Evolutionary conservation across 2,113 vertebrate species (phyloP).

Genomic region (Dicentrarchus labrax): DNA sequence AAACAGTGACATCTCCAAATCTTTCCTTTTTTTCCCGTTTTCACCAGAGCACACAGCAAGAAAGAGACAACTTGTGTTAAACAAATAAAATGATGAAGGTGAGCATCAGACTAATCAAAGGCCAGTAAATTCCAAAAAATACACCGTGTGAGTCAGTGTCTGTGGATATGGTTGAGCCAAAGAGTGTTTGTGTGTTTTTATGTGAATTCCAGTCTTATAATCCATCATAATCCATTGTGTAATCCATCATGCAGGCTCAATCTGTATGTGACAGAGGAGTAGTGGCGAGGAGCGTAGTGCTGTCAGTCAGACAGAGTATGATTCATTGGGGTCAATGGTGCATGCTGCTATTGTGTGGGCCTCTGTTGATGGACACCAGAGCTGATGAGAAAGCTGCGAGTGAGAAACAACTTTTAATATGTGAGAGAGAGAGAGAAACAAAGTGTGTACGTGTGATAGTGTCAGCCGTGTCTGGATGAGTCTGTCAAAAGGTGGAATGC

Average conservation of each 20-base stretch:
- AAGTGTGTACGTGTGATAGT: background rate
- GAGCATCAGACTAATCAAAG: constrained; percentile 25
- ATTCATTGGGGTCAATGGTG: constrained; percentile 63
- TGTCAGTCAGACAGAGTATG: constrained; percentile 55
- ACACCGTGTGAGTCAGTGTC: constrained; percentile 19
- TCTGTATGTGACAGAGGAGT: constrained; percentile 64
- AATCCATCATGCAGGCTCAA: constrained; percentile 69
- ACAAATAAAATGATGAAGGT: constrained; percentile 30
- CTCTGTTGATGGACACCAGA: constrained; percentile 19
- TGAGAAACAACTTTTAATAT: constrained; percentile 32
- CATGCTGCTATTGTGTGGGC: constrained; percentile 49
- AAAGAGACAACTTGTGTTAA: constrained; percentile 21
- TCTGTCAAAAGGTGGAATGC: constrained; percentile 17
- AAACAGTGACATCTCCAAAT: constrained; percentile 58
- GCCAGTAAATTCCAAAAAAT: constrained; percentile 3
- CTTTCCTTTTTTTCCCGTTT: constrained; percentile 26
- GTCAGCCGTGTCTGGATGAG: background rate
- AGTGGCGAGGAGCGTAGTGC: constrained; percentile 37
- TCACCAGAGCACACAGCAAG: constrained; percentile 24
- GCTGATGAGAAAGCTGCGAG: constrained; percentile 33
- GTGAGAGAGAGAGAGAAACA: background rate
- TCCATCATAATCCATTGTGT: constrained; percentile 72
- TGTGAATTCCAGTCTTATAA: constrained; percentile 51
- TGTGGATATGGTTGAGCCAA: constrained; percentile 13
- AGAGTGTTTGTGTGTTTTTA: constrained; percentile 39